Evolutionary conservation across 2,113 vertebrate genomes (phyloP).

Genomic region (Dasyornis broadbenti): DNA sequence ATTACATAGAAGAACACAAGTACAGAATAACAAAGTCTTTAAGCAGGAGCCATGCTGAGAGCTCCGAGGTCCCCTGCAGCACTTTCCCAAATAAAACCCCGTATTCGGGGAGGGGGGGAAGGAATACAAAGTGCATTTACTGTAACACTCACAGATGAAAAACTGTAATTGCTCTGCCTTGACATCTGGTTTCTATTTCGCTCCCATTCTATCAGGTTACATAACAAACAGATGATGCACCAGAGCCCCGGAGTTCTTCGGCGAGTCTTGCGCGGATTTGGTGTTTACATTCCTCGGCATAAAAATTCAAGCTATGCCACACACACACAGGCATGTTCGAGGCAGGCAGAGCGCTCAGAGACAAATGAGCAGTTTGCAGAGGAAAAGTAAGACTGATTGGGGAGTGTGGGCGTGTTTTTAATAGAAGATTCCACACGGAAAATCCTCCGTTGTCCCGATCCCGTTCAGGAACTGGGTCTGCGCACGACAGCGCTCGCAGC

Average conservation of each 20-base stretch:
- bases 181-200: constrained; percentile 68
- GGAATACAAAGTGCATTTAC: constrained; percentile 1
- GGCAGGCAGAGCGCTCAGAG: background rate
- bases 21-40: background rate
- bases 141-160: background rate
- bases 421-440: background rate
- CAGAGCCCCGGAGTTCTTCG: background rate
- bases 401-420: background rate
- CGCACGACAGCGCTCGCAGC: background rate
- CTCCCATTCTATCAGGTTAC: constrained; percentile 54
- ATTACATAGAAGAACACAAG: background rate
- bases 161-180: constrained; percentile 13
- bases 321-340: background rate
- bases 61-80: background rate
- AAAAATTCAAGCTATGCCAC: constrained; percentile 46
- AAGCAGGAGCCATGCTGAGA: background rate
- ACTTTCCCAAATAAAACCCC: background rate
- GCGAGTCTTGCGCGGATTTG: background rate
- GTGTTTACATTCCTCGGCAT: constrained; percentile 57
- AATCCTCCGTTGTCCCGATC: background rate
- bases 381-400: background rate
- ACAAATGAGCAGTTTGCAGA: background rate
- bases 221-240: constrained; percentile 55
- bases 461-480: background rate
- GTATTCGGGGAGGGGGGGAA: background rate